Evolutionary conservation across 2,113 vertebrate genomes (phyloP).

Genomic region (Phalacrocorax aristotelis): DNA sequence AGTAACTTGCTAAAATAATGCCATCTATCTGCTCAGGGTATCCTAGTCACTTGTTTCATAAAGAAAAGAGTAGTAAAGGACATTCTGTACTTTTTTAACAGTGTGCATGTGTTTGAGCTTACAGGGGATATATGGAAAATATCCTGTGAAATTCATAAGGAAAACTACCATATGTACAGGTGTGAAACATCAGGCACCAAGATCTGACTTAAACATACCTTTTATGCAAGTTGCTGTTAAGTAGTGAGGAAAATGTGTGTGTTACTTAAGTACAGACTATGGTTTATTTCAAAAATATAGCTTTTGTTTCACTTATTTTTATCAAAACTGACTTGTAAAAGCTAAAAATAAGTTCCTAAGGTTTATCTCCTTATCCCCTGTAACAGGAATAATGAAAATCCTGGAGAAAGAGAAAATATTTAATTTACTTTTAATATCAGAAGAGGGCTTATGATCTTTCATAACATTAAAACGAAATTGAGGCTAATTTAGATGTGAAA

Average conservation of each 20-base stretch:
- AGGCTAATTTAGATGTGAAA: background rate
- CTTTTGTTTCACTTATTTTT: background rate
- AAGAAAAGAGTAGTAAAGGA: background rate
- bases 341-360: background rate
- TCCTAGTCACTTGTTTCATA: background rate
- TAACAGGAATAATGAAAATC: background rate
- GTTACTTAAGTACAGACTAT: background rate
- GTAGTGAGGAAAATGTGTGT: background rate
- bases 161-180: background rate
- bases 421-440: background rate
- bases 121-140: background rate
- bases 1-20: background rate
- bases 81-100: background rate
- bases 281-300: background rate
- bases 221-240: background rate
- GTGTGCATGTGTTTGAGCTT: background rate
- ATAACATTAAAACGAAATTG: background rate
- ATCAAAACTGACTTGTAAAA: background rate
- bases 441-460: background rate
- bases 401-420: background rate
- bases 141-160: background rate
- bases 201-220: background rate
- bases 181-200: background rate
- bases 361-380: background rate
- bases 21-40: background rate